Percentiles rank a stretch among this genome's conserved stretches.
phyloP scores from a whole-genome alignment of 1,140 invertebrate species.

The Megalopta genalis region DNA sequence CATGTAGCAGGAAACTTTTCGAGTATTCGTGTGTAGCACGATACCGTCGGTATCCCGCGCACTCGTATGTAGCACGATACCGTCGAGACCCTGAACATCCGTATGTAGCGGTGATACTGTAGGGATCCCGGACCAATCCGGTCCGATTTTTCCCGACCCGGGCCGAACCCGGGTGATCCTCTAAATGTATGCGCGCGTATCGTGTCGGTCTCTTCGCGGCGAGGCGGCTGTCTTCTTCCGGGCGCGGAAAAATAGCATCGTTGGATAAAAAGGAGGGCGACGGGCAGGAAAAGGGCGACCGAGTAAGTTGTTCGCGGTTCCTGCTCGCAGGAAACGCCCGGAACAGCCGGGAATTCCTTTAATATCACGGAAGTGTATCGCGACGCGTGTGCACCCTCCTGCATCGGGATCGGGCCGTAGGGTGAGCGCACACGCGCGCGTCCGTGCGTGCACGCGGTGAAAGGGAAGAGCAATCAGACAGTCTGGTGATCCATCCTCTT shows the following conservation, averaged over 20 bases:
- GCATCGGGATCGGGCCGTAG: constrained; percentile 15
- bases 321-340: constrained; percentile 62
- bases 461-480: constrained; percentile 56
- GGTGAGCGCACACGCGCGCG: constrained; percentile 18
- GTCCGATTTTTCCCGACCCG: too few relatives aligned
- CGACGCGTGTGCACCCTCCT: constrained; percentile 32
- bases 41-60: too few relatives aligned
- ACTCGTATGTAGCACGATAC: too few relatives aligned
- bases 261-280: neutral
- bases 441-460: constrained; percentile 23
- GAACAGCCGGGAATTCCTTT: constrained; percentile 63
- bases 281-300: neutral
- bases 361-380: constrained; percentile 62
- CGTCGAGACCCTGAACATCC: too few relatives aligned
- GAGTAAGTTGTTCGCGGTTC: constrained; percentile 77
- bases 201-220: too few relatives aligned
- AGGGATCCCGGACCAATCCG: too few relatives aligned
- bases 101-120: too few relatives aligned
- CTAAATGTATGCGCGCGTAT: too few relatives aligned
- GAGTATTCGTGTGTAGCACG: too few relatives aligned
- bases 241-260: constrained; percentile 3
- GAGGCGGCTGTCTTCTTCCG: too few relatives aligned
- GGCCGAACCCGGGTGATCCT: too few relatives aligned
- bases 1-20: too few relatives aligned
- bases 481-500: constrained; percentile 31